Base-by-base conservation (phyloP, 1,140 invertebrate species). In the Drosophila nigrodunni region DNA sequence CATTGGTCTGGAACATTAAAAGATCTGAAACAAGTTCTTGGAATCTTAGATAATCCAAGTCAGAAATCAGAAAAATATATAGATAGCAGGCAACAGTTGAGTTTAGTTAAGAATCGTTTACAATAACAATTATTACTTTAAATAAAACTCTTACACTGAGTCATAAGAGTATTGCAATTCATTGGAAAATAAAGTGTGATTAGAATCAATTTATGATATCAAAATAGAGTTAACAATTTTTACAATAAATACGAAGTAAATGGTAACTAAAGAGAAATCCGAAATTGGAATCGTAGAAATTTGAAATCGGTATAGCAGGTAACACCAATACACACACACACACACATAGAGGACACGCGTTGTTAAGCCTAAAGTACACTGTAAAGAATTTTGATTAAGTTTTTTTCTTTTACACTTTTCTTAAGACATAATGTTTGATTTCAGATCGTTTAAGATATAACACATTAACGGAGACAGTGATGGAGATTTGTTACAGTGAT, bases 341-440 rank as follows among this genome's bases (percentile, higher is more conserved):
- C 54, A 54, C 50, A 54, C 50, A 54, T 47, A 65, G 57, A 89
- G 77, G 77, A 83, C 58, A 87, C 69, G 78, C 83, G 77, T 79
- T 76, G 66, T 65, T 76, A 87, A 82, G 68, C 83, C 83, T 89
- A 87, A 77, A 80, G 65, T 59, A 87, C 85, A 87, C 83, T 87
- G 85, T 89, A 80, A 89, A 74, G 77, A 88, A 89, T 88, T 77
- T 58, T 61, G 55, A 64, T 80, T 73, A 71, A 82, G 55, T 78
- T 87, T 57, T 71, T 59, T 69, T 50, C 65, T 46, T 66, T 69
- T 75, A 41, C 54, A 57, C 54, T 50, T 58, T 58, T 74, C 44
- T 58, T 41, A 66, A 65, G 78, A 76, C 61, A 72, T 62, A 15
- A 13, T 18, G 68, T 80, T 64, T 54, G 37, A 18, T 46, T 72